Evolutionary conservation across 2,113 vertebrate genomes (phyloP), one percentile per base, ranked within the genome.

Genomic region (Daphoenositta chrysoptera): DNA sequence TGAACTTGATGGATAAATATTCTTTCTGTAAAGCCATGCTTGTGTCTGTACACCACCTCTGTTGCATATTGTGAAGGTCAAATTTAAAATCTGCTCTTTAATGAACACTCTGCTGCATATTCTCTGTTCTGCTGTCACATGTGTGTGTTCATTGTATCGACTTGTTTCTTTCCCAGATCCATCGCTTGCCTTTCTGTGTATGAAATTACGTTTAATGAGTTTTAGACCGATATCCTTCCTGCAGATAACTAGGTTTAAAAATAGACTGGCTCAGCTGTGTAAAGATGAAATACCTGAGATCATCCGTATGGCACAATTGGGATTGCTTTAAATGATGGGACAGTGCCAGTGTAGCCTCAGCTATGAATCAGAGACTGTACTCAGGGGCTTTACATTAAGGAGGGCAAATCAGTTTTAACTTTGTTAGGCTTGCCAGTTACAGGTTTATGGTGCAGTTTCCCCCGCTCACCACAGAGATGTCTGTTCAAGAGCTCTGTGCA

Each of bases 1-100:
- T 94, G 93, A 88, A 94, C 68, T 40, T 47, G 33, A n/a, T 76
- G 73, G 80, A 60, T 87, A 85, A 83, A 78, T 87, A 81, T 39
- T 69, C 75, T 39, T 82, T 54, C 70, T 83, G 6, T 54, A 53
- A 71, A 82, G 40, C 47, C 1, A 0, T 40, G 40, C 13, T 21
- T 83, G 63, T n/a, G 17, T 42, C 11, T 24, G 44, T 53, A 6
- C 6, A 2, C 35, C 19, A 6, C 47, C 87, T 78, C 24, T 51
- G 23, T 31, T 88, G 64, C 50, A 11, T 19, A 4, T 71, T 78
- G 64, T 63, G 80, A 90, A 86, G 91, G 80, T 90, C 69, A 75
- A 4, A 75, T 75, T 71, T 87, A 44, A 48, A 91, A 51, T 26
- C 13, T 75, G 56, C 44, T 88, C 20, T 58, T 28, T 27, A 51